Conservation (phyloP, 2,888 invertebrate species). For the Mythimna lalbum region DNA sequence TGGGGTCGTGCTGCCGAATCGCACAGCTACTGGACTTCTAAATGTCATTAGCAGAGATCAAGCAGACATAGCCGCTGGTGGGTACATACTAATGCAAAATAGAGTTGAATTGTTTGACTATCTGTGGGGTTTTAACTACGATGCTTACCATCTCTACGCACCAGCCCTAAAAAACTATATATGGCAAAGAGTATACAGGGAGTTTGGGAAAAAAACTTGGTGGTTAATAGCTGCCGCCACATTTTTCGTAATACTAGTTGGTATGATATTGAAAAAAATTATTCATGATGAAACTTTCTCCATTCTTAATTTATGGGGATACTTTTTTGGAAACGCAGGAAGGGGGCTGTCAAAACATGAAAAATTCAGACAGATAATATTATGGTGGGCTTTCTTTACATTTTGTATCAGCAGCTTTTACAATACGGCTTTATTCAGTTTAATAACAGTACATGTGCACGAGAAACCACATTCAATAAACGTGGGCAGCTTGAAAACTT, state of each 20-base stretch:
- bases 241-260: constrained; percentile 59
- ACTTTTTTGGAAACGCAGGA: constrained; percentile 72
- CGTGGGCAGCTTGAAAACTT: constrained; percentile 61
- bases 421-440: constrained; percentile 76
- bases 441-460: constrained; percentile 72
- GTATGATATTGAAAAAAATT: constrained; percentile 55
- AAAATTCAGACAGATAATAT: constrained; percentile 69
- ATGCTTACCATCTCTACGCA: constrained; percentile 69
- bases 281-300: constrained; percentile 60
- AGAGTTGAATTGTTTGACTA: constrained; percentile 76
- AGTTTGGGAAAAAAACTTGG: constrained; percentile 74
- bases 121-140: constrained; percentile 75
- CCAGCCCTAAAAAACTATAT: constrained; percentile 65
- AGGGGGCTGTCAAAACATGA: constrained; percentile 66
- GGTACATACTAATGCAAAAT: constrained; percentile 73
- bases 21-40: constrained; percentile 74
- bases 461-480: constrained; percentile 60
- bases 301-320: constrained; percentile 73
- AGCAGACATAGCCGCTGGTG: constrained; percentile 75
- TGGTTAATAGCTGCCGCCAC: constrained; percentile 70
- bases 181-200: constrained; percentile 76
- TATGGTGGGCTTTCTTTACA: constrained; percentile 80
- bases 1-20: constrained; percentile 74
- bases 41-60: constrained; percentile 67
- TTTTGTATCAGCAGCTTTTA: constrained; percentile 80